These are phyloP conservation scores for Gopherus flavomarginatus DNA, from an alignment of 2,113 vertebrate species.

Conservation along the genomic window DNA sequence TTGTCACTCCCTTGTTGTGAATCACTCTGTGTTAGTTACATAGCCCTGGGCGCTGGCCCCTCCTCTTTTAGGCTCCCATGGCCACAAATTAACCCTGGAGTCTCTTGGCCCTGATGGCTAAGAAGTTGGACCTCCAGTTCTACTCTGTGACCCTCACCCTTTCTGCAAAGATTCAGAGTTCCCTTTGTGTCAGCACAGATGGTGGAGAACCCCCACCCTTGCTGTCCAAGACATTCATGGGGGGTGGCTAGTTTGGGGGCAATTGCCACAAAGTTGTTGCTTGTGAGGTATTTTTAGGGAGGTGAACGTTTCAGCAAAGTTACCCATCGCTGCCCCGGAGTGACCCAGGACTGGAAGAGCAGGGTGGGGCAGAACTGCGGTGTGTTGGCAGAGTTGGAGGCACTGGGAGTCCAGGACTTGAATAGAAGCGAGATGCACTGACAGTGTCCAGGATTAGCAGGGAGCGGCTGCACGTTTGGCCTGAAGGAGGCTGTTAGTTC, in stretches of 20 bases:
- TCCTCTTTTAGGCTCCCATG: background rate
- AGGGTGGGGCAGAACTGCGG: background rate
- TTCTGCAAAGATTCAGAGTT: background rate
- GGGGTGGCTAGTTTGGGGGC: background rate
- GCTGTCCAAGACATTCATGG: background rate
- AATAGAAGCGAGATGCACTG: background rate
- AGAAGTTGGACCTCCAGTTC: background rate
- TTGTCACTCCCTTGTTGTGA: background rate
- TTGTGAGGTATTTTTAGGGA: background rate
- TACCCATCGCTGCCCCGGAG: background rate
- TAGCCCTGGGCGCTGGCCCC: background rate
- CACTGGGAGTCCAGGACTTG: background rate
- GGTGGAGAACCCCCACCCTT: background rate
- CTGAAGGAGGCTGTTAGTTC: background rate
- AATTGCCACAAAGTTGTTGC: background rate
- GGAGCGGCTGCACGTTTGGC: background rate
- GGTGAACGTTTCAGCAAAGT: background rate
- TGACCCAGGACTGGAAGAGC: background rate
- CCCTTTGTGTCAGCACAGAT: background rate
- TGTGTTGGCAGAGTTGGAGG: background rate
- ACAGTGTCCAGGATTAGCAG: background rate
- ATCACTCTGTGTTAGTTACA: background rate
- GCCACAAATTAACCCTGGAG: background rate
- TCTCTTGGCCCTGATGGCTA: too few species aligned
- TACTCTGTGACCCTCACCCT: background rate